Percentiles rank a stretch among this genome's conserved stretches.
These are phyloP conservation scores for Stratiolaelaps scimitus DNA, from an alignment of 1,140 invertebrate genomes.

Conservation along the genomic window DNA sequence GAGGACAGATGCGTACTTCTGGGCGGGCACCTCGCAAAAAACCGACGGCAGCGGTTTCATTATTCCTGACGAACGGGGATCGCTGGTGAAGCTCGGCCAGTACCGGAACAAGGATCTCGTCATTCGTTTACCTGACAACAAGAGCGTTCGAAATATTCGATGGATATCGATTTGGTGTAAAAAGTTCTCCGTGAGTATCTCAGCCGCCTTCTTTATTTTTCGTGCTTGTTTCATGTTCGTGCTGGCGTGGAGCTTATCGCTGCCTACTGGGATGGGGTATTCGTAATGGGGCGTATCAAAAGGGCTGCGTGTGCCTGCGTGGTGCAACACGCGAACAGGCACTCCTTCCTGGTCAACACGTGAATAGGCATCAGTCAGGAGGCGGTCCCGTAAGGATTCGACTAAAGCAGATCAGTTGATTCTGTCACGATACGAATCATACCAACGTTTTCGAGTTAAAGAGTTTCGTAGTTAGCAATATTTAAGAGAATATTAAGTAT, in stretches of 20 bases:
- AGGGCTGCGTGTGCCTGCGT: no score
- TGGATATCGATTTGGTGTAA: slow-evolving; percentile 81
- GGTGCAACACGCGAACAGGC: no score
- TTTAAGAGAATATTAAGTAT: no score
- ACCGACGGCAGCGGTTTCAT: slow-evolving; percentile 64
- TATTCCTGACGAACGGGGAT: slow-evolving; percentile 47
- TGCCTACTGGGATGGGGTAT: background rate
- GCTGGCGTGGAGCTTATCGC: background rate
- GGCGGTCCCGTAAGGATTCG: no score
- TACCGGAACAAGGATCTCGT: slow-evolving; percentile 67
- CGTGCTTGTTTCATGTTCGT: slow-evolving; percentile 2
- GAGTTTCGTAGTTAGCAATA: no score
- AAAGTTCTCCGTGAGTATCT: slow-evolving; percentile 63
- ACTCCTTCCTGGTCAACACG: no score
- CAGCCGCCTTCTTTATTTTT: slow-evolving; percentile 18
- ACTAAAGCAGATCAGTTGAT: no score
- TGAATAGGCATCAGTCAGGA: no score
- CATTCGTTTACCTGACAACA: slow-evolving; percentile 62
- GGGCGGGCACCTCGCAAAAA: slow-evolving; percentile 61
- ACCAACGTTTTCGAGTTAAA: no score
- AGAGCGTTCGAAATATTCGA: slow-evolving; percentile 67
- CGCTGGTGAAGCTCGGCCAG: slow-evolving; percentile 44
- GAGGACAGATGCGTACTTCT: slow-evolving; percentile 60
- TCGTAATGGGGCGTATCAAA: no score
- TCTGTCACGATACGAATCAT: no score